phyloP scores from a whole-genome alignment of 2,797 vertebrate species.

The Chaenodraco wilsoni region DNA sequence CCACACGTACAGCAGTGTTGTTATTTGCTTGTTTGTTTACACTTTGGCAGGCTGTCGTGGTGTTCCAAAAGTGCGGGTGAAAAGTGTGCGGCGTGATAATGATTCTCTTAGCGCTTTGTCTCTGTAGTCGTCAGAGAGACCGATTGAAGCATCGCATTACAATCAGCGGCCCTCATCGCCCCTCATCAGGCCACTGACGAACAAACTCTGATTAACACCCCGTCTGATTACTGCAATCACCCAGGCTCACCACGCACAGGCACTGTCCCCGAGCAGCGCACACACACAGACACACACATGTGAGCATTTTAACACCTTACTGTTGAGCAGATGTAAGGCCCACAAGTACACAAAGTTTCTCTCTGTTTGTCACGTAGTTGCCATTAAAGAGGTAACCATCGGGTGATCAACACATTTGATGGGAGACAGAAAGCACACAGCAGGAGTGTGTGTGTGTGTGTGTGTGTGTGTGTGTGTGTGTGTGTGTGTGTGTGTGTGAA shows the following conservation, averaged over 20 bases:
- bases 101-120: constrained; percentile 71
- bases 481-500: constrained; percentile 26
- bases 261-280: constrained; percentile 62
- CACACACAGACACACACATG: constrained; percentile 24
- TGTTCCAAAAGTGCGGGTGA: constrained; percentile 38
- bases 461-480: constrained; percentile 33
- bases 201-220: constrained; percentile 87
- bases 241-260: constrained; percentile 67
- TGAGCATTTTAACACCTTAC: constrained; percentile 36
- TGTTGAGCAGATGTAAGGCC: constrained; percentile 36
- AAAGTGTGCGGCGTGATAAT: constrained; percentile 60
- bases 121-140: constrained; percentile 64
- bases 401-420: constrained; percentile 31
- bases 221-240: constrained; percentile 89
- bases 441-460: constrained; percentile 21
- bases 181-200: constrained; percentile 86
- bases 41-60: constrained; percentile 42
- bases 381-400: constrained; percentile 48
- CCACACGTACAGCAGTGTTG: constrained; percentile 22
- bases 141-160: constrained; percentile 83
- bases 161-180: constrained; percentile 84
- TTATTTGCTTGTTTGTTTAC: constrained; percentile 79
- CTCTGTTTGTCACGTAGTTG: constrained; percentile 42
- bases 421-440: constrained; percentile 24
- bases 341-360: constrained; percentile 43